phyloP scores from a whole-genome alignment of 2,888 invertebrate genomes.

The Euclidia mi region DNA sequence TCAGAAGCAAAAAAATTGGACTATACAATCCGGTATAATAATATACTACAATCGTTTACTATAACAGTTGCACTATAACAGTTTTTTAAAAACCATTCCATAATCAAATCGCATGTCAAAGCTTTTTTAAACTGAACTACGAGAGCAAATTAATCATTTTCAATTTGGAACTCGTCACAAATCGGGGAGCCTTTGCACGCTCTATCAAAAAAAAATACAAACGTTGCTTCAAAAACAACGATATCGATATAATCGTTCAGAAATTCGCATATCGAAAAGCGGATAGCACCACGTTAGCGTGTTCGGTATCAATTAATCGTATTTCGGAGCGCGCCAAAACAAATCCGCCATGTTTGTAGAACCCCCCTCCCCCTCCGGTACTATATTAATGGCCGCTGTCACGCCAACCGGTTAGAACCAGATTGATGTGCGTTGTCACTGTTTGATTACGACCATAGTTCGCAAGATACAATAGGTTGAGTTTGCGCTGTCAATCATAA shows the following conservation, averaged over 20 bases:
- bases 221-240: slow-evolving; percentile 4
- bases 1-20: no score
- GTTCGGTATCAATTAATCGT: slow-evolving; percentile 81
- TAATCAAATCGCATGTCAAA: no score
- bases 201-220: slow-evolving; percentile 2
- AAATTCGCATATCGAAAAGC: slow-evolving; percentile 62
- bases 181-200: background rate
- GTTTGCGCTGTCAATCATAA: slow-evolving; percentile 51
- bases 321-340: slow-evolving; percentile 82
- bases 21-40: no score
- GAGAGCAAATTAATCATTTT: no score
- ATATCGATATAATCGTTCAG: slow-evolving; percentile 30
- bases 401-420: slow-evolving; percentile 66
- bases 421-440: slow-evolving; percentile 65
- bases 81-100: no score
- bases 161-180: no score
- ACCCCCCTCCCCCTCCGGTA: slow-evolving; percentile 28
- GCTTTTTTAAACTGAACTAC: no score
- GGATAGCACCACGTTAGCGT: slow-evolving; percentile 66
- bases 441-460: slow-evolving; percentile 56
- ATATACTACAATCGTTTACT: no score
- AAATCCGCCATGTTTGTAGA: slow-evolving; percentile 79
- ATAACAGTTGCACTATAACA: no score
- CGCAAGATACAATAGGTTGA: slow-evolving; percentile 34
- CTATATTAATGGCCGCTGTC: slow-evolving; percentile 75